A percentile compares a stretch with the other conserved stretches of the same genome.
These are phyloP conservation scores for Eulithis prunata DNA, from an alignment of 2,888 invertebrate genomes.

Conservation along the genomic window DNA sequence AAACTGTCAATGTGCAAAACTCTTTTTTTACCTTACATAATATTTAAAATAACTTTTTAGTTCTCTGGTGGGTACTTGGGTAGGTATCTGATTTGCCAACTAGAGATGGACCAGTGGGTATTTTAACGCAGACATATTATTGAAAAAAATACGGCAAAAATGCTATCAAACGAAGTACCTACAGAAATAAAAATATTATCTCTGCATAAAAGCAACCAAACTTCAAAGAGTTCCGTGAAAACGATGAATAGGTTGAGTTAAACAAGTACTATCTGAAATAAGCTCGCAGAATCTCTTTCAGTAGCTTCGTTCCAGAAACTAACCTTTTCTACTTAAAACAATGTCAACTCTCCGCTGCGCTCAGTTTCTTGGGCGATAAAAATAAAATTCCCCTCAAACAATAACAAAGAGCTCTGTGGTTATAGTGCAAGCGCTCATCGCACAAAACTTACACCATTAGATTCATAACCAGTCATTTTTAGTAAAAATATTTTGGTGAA, in stretches of 20 bases:
- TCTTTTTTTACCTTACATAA: too few species aligned
- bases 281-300: conserved; percentile 35
- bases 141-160: too few species aligned
- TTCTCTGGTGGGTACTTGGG: too few species aligned
- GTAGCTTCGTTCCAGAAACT: conserved; percentile 36
- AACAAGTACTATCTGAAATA: conserved; percentile 17
- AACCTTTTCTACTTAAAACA: conserved; percentile 42
- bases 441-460: not conserved
- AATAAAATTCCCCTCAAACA: conserved; percentile 54
- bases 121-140: too few species aligned
- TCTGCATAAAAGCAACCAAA: conserved; percentile 5
- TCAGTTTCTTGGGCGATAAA: conserved; percentile 46
- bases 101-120: too few species aligned
- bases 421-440: conserved; percentile 10
- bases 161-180: not conserved
- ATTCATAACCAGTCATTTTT: not conserved
- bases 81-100: too few species aligned
- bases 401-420: conserved; percentile 49
- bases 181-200: not conserved
- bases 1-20: too few species aligned
- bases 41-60: too few species aligned
- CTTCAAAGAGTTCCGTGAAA: conserved; percentile 10
- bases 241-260: conserved; percentile 18
- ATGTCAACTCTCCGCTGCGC: conserved; percentile 37
- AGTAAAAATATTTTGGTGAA: too few species aligned